Conservation (phyloP, 2,888 invertebrate genomes). For the Spodoptera picta region DNA sequence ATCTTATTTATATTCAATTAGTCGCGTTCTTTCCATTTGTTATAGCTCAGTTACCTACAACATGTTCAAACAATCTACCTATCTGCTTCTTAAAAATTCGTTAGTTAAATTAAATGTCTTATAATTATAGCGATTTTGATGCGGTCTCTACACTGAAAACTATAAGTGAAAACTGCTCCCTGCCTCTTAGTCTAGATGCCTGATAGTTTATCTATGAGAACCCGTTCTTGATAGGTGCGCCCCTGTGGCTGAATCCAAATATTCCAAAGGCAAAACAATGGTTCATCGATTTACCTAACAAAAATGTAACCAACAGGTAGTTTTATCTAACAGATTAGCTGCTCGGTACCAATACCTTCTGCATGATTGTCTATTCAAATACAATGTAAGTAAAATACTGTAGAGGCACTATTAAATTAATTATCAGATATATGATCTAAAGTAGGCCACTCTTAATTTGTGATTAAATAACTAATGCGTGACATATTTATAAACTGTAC, state of each 20-base stretch:
- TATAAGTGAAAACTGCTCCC: constrained; percentile 53
- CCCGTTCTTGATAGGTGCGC: constrained; percentile 22
- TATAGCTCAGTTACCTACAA: too few relatives aligned
- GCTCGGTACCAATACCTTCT: constrained; percentile 45
- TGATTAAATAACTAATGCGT: too few relatives aligned
- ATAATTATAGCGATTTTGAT: constrained; percentile 63
- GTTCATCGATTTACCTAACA: constrained; percentile 30
- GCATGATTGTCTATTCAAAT: constrained; percentile 61
- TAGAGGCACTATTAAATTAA: constrained; percentile 21
- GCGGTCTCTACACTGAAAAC: constrained; percentile 63
- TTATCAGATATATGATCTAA: constrained; percentile 11
- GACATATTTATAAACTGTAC: too few relatives aligned
- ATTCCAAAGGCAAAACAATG: constrained; percentile 51
- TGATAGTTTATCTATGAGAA: constrained; percentile 38
- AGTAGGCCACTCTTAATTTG: constrained; percentile 13
- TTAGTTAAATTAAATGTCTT: constrained; percentile 1
- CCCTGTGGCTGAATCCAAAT: constrained; percentile 32
- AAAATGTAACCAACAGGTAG: constrained; percentile 31
- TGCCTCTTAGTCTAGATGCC: constrained; percentile 47
- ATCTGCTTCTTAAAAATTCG: neutral
- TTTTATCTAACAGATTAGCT: constrained; percentile 46
- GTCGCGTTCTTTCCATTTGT: neutral
- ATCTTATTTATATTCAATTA: neutral
- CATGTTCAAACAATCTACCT: too few relatives aligned
- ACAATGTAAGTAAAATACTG: constrained; percentile 19